Percentiles rank a stretch among this genome's conserved stretches.
Conservation (phyloP, 2,888 invertebrate genomes). For the Drosophila seclusa region DNA sequence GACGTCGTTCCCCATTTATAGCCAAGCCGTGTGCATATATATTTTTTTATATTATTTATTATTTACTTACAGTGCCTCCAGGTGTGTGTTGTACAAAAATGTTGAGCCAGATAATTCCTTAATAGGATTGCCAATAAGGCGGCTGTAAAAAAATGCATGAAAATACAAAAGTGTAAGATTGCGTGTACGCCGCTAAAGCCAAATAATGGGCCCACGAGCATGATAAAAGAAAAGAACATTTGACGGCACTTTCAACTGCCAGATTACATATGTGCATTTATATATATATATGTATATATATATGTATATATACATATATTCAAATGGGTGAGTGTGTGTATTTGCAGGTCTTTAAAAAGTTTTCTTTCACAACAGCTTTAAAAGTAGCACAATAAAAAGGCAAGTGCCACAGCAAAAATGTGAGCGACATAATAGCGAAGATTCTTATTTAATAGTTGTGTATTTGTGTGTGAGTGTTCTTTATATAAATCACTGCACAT, state of each 20-base stretch:
- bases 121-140: slow-evolving; percentile 86
- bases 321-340: slow-evolving; percentile 1
- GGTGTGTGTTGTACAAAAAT: slow-evolving; percentile 84
- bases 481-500: slow-evolving; percentile 60
- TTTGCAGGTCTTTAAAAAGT: slow-evolving; percentile 54
- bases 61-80: slow-evolving; percentile 86
- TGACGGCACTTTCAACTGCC: slow-evolving; percentile 47
- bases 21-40: slow-evolving; percentile 6
- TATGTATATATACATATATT: too few relatives aligned
- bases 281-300: slow-evolving; percentile 20
- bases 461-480: slow-evolving; percentile 49
- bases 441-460: slow-evolving; percentile 71
- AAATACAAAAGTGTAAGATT: slow-evolving; percentile 40
- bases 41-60: slow-evolving; percentile 3
- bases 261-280: slow-evolving; percentile 27
- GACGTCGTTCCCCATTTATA: slow-evolving; percentile 19
- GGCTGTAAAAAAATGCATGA: slow-evolving; percentile 82
- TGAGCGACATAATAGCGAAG: slow-evolving; percentile 64
- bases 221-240: slow-evolving; percentile 51
- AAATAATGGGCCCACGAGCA: slow-evolving; percentile 54
- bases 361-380: slow-evolving; percentile 38
- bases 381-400: slow-evolving; percentile 61
- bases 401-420: slow-evolving; percentile 24
- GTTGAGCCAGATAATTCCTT: slow-evolving; percentile 84
- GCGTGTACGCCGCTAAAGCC: slow-evolving; percentile 61